A percentile compares a stretch with the other conserved stretches of the same genome.
These are phyloP conservation scores for Melopsittacus undulatus DNA, from an alignment of 2,797 vertebrate genomes.

Conservation along the genomic window DNA sequence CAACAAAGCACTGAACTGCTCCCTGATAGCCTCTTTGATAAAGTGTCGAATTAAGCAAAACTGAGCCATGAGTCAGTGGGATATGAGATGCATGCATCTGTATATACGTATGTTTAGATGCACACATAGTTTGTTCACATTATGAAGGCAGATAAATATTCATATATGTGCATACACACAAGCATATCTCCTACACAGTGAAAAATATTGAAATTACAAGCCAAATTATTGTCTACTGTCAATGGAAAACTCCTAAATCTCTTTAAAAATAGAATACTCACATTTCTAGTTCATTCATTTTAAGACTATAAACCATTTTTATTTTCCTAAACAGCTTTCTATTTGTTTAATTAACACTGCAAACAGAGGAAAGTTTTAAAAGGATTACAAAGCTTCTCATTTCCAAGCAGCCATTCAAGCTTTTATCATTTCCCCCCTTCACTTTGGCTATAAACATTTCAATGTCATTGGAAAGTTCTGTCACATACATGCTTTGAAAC, in stretches of 20 bases:
- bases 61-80: background rate
- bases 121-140: background rate
- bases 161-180: background rate
- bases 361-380: background rate
- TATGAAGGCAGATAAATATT: conserved; percentile 1
- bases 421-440: background rate
- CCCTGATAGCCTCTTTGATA: background rate
- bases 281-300: background rate
- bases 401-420: background rate
- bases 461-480: background rate
- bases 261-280: background rate
- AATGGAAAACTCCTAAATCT: background rate
- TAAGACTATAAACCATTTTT: background rate
- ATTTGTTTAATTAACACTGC: background rate
- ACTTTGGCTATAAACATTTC: background rate
- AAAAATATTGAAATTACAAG: background rate
- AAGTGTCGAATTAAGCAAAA: background rate
- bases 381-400: background rate
- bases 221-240: background rate
- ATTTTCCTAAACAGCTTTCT: background rate
- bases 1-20: background rate
- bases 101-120: background rate
- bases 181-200: background rate
- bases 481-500: background rate
- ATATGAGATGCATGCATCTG: background rate